Evolutionary conservation across 2,113 vertebrate genomes (phyloP).

Genomic region (Neolamprologus hecqui): DNA sequence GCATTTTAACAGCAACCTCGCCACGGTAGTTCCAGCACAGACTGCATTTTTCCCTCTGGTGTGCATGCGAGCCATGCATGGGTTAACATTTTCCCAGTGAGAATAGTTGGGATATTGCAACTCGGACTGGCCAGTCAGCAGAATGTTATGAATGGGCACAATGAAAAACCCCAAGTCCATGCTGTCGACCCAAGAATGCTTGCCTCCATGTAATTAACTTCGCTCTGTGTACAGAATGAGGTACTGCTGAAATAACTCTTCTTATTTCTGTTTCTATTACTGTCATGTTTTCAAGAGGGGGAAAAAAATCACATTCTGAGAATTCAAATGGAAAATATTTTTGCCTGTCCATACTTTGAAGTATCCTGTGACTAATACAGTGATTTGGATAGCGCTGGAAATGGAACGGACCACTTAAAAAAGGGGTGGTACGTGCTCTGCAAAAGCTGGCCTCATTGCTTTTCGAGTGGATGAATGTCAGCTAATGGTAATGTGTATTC

Average conservation of each 20-base stretch:
- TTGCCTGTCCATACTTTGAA: constrained; percentile 46
- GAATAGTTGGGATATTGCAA: constrained; percentile 52
- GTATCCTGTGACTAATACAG: constrained; percentile 56
- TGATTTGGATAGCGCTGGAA: constrained; percentile 41
- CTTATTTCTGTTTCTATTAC: constrained; percentile 63
- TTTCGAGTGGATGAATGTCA: not conserved
- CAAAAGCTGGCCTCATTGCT: constrained; percentile 18
- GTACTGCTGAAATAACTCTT: constrained; percentile 57
- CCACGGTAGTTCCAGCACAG: not conserved
- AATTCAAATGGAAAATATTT: constrained; percentile 43
- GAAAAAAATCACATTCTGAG: constrained; percentile 5
- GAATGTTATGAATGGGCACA: constrained; percentile 71
- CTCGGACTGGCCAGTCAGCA: constrained; percentile 67
- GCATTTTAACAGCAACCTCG: constrained; percentile 3
- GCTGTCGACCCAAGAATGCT: constrained; percentile 63
- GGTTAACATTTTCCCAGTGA: constrained; percentile 62
- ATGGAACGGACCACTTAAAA: constrained; percentile 42
- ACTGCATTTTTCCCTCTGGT: not conserved
- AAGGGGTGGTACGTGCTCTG: constrained; percentile 7
- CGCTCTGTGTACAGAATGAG: constrained; percentile 58
- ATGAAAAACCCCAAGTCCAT: constrained; percentile 64
- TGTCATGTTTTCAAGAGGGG: constrained; percentile 40
- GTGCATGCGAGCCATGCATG: constrained; percentile 47
- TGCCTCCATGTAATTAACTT: constrained; percentile 72
- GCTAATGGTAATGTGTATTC: not conserved